Conservation (phyloP, 2,113 vertebrate genomes). For the Sturnus vulgaris region DNA sequence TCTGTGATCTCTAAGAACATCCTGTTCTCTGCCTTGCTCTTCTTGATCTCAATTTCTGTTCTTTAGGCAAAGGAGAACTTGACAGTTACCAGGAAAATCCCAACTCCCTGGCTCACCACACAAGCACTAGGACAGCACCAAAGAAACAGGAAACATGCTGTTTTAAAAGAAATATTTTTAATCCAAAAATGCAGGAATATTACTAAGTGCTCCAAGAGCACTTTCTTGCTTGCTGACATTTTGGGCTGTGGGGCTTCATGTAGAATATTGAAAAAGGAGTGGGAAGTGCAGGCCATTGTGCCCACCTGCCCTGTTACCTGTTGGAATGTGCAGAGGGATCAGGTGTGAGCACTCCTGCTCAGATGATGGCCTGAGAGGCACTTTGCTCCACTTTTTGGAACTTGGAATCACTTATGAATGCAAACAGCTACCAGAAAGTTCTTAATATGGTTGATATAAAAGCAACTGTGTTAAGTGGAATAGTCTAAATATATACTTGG, state of each 20-base stretch:
- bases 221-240: background rate
- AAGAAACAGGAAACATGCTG: background rate
- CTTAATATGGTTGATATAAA: background rate
- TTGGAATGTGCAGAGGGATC: background rate
- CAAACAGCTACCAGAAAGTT: background rate
- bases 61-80: background rate
- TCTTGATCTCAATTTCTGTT: background rate
- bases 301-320: background rate
- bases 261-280: background rate
- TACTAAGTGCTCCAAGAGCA: background rate
- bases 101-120: background rate
- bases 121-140: background rate
- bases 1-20: background rate
- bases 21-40: background rate
- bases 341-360: background rate
- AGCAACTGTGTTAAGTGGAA: background rate
- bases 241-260: background rate
- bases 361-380: background rate
- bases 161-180: background rate
- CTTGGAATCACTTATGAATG: background rate
- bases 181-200: background rate
- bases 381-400: background rate
- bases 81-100: background rate
- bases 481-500: background rate
- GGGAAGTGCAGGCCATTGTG: background rate